Evolutionary conservation across 2,797 vertebrate species (phyloP), one percentile per base, ranked within the genome.

Genomic region (Salmo trutta): DNA sequence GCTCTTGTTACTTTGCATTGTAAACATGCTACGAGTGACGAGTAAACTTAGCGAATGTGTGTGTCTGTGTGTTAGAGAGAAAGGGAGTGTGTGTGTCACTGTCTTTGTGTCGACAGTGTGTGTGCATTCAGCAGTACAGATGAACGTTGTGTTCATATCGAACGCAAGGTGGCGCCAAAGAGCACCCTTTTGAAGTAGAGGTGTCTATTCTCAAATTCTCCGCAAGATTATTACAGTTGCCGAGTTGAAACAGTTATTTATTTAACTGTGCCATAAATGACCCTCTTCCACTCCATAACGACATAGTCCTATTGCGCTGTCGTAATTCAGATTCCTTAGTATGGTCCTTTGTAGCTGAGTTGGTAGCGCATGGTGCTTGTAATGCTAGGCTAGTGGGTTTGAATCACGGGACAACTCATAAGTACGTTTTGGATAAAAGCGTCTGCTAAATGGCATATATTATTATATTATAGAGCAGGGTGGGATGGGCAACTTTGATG

Each of bases 151-250:
- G 15, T 41, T 78, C 53, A 80, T 90, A 83, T 86, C 82, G 85
- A 75, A 89, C 93, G 88, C 90, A 90, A 93, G 94, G 92, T 90
- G 92, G 92, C 91, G 84, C 91, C 90, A 92, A 82, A 90, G 91
- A 88, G 85, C 72, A 85, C 77, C 31, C 75, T 69, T 79, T 54
- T 54, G 27, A 68, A n/a, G 16, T 12, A 47, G 16, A 15, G 27
- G 24, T 3, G 65, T 27, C 71, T n/a, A 12, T 53, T 73, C 31
- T 2, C 59, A 72, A 72, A 3, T n/a, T 27, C 41, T 27, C 77
- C 51, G 14, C 71, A 67, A 62, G n/a, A 52, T 67, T 67, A 74
- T 56, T 53, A 54, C 77, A 78, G 65, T 74, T 36, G 59, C 29
- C 4, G 62, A 74, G 41, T 47, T 47, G 12, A 10, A 47, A 47